These are phyloP conservation scores for Oncorhynchus clarkii DNA, from an alignment of 2,113 vertebrate genomes.

Conservation along the genomic window DNA sequence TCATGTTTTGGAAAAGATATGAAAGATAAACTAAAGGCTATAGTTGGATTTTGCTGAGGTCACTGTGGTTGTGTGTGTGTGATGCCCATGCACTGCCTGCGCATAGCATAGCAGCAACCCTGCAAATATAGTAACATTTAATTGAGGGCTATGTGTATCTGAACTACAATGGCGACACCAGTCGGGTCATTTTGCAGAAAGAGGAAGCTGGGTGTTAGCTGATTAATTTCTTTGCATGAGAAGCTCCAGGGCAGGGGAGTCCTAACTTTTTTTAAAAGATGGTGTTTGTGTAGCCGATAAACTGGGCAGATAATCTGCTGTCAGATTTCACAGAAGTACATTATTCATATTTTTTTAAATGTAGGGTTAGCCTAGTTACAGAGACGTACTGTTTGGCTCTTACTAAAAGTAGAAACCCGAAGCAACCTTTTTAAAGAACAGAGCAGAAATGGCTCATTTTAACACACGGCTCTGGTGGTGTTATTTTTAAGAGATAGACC, in stretches of 20 bases:
- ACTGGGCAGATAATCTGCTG: constrained; percentile 38
- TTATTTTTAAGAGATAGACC: too few species aligned
- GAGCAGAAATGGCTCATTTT: too few species aligned
- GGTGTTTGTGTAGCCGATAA: constrained; percentile 28
- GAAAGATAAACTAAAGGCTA: not conserved
- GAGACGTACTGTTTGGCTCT: not conserved
- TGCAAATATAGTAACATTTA: not conserved
- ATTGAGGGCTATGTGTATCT: constrained; percentile 15
- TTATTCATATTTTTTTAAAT: constrained; percentile 11
- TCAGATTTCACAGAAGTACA: constrained; percentile 42
- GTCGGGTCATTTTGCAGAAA: constrained; percentile 44
- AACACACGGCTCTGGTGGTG: too few species aligned
- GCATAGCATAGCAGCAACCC: not conserved
- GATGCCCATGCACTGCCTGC: not conserved
- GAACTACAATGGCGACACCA: constrained; percentile 40
- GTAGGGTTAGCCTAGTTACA: not conserved
- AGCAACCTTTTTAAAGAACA: too few species aligned
- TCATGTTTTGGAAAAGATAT: not conserved
- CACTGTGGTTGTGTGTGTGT: constrained; percentile 2
- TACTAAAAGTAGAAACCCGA: too few species aligned
- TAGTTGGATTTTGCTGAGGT: not conserved
- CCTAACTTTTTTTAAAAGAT: constrained; percentile 23
- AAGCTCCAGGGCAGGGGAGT: constrained; percentile 41
- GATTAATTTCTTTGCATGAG: constrained; percentile 56
- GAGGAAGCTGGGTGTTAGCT: constrained; percentile 61